A percentile compares a stretch with the other conserved stretches of the same genome.
Evolutionary conservation across 2,797 vertebrate genomes (phyloP).

Genomic region (Loris lydekkerianus): DNA sequence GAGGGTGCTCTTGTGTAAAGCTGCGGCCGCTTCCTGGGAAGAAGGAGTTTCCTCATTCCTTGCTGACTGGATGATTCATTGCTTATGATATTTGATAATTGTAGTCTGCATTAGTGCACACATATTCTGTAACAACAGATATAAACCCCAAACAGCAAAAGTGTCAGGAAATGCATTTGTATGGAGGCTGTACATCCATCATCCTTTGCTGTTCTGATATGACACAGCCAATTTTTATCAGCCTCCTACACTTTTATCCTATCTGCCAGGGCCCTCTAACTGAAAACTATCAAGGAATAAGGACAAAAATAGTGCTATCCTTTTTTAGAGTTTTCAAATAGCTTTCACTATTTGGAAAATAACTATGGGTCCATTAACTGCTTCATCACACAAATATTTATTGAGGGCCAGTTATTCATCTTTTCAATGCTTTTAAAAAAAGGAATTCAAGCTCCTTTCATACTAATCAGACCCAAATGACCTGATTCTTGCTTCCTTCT

Average conservation of each 20-base stretch:
- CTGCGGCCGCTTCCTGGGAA: background rate
- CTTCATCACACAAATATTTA: conserved; percentile 3
- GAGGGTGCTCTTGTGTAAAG: conserved; percentile 82
- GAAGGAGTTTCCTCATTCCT: conserved; percentile 33
- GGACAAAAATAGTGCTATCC: background rate
- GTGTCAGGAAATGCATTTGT: conserved; percentile 2
- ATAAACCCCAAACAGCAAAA: conserved; percentile 52
- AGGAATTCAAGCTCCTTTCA: background rate
- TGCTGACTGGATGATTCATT: conserved; percentile 72
- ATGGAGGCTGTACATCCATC: conserved; percentile 28
- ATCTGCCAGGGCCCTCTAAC: background rate
- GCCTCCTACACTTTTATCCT: background rate
- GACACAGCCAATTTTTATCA: conserved; percentile 47
- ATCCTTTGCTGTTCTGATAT: conserved; percentile 60
- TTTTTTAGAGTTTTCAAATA: background rate
- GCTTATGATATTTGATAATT: conserved; percentile 70
- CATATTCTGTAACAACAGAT: conserved; percentile 16
- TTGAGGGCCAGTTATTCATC: background rate
- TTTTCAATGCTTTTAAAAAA: background rate
- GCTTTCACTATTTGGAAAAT: conserved; percentile 22
- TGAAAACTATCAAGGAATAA: background rate
- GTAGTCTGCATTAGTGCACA: conserved; percentile 25
- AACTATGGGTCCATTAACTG: conserved; percentile 7
- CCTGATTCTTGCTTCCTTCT: background rate
- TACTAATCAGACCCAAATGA: background rate